Conservation (phyloP, 2,797 vertebrate genomes). For the Pseudochromis fuscus region DNA sequence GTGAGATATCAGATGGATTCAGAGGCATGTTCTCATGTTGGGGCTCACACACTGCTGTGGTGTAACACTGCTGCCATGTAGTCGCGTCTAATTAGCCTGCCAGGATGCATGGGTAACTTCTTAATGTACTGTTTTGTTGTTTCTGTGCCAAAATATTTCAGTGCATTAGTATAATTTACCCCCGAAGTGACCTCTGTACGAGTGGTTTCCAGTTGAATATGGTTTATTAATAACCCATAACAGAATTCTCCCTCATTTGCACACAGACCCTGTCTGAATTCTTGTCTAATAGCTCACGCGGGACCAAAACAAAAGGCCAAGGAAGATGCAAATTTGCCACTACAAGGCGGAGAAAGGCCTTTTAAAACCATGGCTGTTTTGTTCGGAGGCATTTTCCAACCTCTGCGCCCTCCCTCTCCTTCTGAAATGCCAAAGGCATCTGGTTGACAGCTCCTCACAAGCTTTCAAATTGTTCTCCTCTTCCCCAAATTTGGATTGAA, state of each 20-base stretch:
- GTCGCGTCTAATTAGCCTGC: conserved; percentile 25
- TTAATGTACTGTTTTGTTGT: not conserved
- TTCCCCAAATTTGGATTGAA: conserved; percentile 64
- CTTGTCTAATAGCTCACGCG: conserved; percentile 52
- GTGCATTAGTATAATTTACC: not conserved
- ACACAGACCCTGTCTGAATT: conserved; percentile 60
- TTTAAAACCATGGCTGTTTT: conserved; percentile 78
- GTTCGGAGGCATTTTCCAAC: conserved; percentile 79
- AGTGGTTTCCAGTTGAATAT: conserved; percentile 2
- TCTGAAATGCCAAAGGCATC: conserved; percentile 81
- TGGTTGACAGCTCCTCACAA: conserved; percentile 72
- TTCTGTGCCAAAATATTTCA: not conserved
- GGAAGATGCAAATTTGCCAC: conserved; percentile 63
- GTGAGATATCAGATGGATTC: conserved; percentile 63
- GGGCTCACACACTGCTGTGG: conserved; percentile 58
- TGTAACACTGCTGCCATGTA: conserved; percentile 44
- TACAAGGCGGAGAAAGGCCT: conserved; percentile 64
- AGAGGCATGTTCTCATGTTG: conserved; percentile 65
- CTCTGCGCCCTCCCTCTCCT: conserved; percentile 72
- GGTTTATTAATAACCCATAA: conserved; percentile 23
- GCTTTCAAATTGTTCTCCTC: conserved; percentile 79
- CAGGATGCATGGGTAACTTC: not conserved
- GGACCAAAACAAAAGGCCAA: conserved; percentile 68
- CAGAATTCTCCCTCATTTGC: conserved; percentile 20
- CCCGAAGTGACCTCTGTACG: conserved; percentile 10